Evolutionary conservation across 2,888 invertebrate species (phyloP).

Genomic region (Scrobipalpa atriplicella): DNA sequence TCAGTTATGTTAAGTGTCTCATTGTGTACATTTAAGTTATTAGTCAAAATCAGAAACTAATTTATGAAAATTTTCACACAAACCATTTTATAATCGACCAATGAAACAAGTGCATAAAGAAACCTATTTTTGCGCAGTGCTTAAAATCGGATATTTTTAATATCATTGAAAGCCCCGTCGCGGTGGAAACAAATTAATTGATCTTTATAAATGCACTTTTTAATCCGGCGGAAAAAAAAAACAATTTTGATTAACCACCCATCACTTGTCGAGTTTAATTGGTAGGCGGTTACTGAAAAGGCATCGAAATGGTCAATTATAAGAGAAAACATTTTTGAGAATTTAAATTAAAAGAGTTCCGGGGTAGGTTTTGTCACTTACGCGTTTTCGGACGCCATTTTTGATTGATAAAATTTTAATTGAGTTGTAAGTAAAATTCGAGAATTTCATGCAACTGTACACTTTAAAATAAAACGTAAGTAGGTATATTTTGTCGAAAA

Average conservation of each 20-base stretch:
- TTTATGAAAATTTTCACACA: too few species aligned
- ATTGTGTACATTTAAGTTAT: too few species aligned
- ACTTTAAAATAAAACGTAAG: too few species aligned
- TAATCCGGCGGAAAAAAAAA: slow-evolving; percentile 42
- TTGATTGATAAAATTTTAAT: not conserved
- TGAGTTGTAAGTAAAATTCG: not conserved
- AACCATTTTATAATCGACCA: not conserved
- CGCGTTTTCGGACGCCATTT: not conserved
- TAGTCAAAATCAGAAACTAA: too few species aligned
- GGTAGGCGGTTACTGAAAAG: slow-evolving; percentile 41
- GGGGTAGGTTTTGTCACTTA: not conserved
- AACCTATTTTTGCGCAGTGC: not conserved
- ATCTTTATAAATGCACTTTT: slow-evolving; percentile 54
- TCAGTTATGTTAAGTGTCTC: too few species aligned
- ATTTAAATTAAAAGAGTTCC: not conserved
- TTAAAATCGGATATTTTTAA: not conserved
- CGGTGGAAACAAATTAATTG: slow-evolving; percentile 53
- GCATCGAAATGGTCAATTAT: slow-evolving; percentile 14
- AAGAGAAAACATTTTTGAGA: not conserved
- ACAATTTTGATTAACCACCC: slow-evolving; percentile 56
- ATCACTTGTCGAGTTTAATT: slow-evolving; percentile 58
- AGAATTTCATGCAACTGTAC: too few species aligned
- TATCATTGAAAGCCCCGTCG: slow-evolving; percentile 21
- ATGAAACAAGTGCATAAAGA: not conserved
- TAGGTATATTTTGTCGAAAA: too few species aligned